Base-by-base conservation (phyloP, 2,113 vertebrate genomes). In the Petroica traversi region DNA sequence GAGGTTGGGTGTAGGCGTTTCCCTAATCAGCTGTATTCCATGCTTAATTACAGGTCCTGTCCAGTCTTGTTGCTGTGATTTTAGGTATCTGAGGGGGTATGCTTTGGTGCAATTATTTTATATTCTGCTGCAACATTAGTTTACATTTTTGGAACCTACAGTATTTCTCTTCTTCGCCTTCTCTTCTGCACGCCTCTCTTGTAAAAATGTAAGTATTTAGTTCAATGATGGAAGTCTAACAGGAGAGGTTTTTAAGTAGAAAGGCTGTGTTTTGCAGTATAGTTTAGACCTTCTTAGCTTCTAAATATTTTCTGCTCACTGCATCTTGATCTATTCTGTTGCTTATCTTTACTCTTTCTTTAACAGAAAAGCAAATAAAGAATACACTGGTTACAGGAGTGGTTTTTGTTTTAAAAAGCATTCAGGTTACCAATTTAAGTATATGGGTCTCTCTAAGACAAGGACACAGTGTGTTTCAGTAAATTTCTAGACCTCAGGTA, bases 151-250 rank as follows among this genome's bases (percentile, higher is more conserved):
- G 95, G 96, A 97, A 97, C 72, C 96, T 96, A 96, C 96, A 96
- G 69, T 97, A 97, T 97, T 97, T 97, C 96, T 97, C 95, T 97
- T 97, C 96, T 94, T 95, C 96, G 93, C 89, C 96, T 95, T 97
- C 95, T 97, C 95, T 97, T 89, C 95, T 97, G 95, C 96, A 94
- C 94, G 94, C 96, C 94, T 95, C 96, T 97, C 91, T 97, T 97
- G 89, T 97, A 97, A 97, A 97, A 97, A 97, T 96, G 96, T 97
- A 96, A 97, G 96, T 96, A 97, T 97, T 96, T 97, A 97, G 96
- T 87, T 95, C 67, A 82, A 94, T 95, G 93, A 75, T 88, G 94
- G 94, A 93, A 88, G 6, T 94, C 80, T 97, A 89, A 89, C 93
- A 97, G 95, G 96, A 97, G 95, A 97, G 95, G 95, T 95, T 95